Evolutionary conservation across 2,797 vertebrate genomes (phyloP).

Genomic region (Acanthiza pusilla): DNA sequence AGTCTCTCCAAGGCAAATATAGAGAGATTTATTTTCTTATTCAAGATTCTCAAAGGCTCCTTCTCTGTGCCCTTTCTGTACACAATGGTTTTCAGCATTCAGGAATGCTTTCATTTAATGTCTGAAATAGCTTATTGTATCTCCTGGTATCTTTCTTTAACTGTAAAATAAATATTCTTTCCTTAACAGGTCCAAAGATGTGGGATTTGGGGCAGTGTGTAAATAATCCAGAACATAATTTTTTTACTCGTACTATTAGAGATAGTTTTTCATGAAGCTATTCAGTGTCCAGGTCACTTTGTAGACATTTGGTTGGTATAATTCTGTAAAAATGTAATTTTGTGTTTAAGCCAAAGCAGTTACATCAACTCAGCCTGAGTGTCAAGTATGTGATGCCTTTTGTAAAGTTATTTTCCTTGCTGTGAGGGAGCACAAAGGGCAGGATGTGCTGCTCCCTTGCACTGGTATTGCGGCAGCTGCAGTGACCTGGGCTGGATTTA

Average conservation of each 20-base stretch:
- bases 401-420: not conserved
- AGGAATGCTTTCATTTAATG: conserved; percentile 56
- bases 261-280: not conserved
- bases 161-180: conserved; percentile 2
- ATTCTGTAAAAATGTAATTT: not conserved
- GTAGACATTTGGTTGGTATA: not conserved
- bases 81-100: conserved; percentile 15
- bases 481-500: not conserved
- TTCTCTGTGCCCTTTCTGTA: conserved; percentile 20
- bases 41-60: conserved; percentile 38
- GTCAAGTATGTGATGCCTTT: not conserved
- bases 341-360: not conserved
- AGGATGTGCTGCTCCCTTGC: not conserved
- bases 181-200: not conserved
- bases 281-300: not conserved
- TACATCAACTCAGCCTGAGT: not conserved
- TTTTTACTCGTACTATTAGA: not conserved
- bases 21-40: conserved; percentile 58
- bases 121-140: conserved; percentile 36
- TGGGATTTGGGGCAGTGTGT: not conserved
- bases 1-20: conserved; percentile 41
- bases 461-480: not conserved
- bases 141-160: not conserved
- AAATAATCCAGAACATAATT: not conserved
- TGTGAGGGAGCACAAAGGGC: not conserved